These are phyloP conservation scores for Apogon talboti DNA, from an alignment of 2,797 vertebrate genomes.

Conservation along the genomic window DNA sequence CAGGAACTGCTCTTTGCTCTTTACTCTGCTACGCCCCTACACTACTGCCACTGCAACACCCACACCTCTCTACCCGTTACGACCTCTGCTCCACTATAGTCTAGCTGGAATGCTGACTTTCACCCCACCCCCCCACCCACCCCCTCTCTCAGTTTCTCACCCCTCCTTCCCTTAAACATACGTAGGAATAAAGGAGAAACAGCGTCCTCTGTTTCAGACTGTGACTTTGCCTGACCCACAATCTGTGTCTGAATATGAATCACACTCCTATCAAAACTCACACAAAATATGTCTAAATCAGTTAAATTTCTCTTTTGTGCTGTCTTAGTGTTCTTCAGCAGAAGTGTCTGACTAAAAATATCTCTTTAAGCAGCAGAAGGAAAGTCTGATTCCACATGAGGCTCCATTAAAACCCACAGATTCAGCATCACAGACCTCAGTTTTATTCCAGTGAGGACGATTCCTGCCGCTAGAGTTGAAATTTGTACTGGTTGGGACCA, in stretches of 20 bases:
- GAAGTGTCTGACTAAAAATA: conserved; percentile 67
- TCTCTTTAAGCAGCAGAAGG: conserved; percentile 62
- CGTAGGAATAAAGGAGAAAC: conserved; percentile 33
- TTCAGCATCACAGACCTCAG: conserved; percentile 59
- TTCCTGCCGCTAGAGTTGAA: conserved; percentile 50
- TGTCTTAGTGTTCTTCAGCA: conserved; percentile 47
- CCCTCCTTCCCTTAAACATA: conserved; percentile 47
- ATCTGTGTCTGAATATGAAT: conserved; percentile 41
- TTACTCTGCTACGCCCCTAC: conserved; percentile 77
- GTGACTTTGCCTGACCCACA: conserved; percentile 26
- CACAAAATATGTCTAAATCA: conserved; percentile 29
- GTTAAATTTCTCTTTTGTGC: conserved; percentile 41
- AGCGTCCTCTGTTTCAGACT: conserved; percentile 29
- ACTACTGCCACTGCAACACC: conserved; percentile 68
- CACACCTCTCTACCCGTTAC: conserved; percentile 56
- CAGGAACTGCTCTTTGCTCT: conserved; percentile 80
- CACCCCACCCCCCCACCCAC: conserved; percentile 40
- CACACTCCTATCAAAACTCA: conserved; percentile 16
- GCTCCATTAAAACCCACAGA: conserved; percentile 74
- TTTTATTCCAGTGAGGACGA: conserved; percentile 62
- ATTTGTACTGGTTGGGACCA: conserved; percentile 45
- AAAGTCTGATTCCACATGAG: conserved; percentile 69
- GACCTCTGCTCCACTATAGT: conserved; percentile 67
- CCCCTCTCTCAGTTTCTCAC: conserved; percentile 48
- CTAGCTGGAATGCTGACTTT: conserved; percentile 73